A percentile compares a stretch with the other conserved stretches of the same genome.
phyloP scores from a whole-genome alignment of 2,797 vertebrate genomes.

The Numenius phaeopus region DNA sequence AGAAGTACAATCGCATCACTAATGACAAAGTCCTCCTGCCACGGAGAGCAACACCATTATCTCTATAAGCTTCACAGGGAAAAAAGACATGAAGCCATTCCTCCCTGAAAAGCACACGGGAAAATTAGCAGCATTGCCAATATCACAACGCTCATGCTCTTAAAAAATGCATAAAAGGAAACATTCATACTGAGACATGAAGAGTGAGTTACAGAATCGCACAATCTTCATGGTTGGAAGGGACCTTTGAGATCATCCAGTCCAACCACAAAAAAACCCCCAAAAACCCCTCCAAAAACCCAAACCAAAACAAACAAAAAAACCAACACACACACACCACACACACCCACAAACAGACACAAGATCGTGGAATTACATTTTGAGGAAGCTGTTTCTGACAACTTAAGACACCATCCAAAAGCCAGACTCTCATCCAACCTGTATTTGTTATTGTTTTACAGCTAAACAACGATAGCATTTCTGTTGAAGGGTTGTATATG shows the following conservation, averaged over 20 bases:
- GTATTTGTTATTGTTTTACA: neutral
- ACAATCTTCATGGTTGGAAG: no score
- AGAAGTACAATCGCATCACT: fast-evolving
- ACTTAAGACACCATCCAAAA: neutral
- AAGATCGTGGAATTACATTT: neutral
- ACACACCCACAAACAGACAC: no score
- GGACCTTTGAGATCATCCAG: no score
- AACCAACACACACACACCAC: no score
- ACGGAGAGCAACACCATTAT: fast-evolving
- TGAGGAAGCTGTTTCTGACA: neutral
- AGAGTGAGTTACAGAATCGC: neutral
- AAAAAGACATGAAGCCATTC: neutral
- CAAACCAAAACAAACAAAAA: no score
- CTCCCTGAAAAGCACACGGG: neutral
- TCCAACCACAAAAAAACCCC: no score
- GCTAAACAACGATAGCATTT: neutral
- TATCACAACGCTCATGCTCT: neutral
- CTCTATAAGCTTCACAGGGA: neutral
- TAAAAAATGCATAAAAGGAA: neutral
- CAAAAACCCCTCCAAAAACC: no score
- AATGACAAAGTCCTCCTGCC: neutral
- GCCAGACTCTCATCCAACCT: neutral
- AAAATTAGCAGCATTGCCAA: neutral
- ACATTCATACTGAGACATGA: neutral
- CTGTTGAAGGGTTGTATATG: no score